A percentile compares a stretch with the other conserved stretches of the same genome.
Evolutionary conservation across 2,113 vertebrate species (phyloP).

Genomic region (western clawed frog (Xenopus tropicalis)): DNA sequence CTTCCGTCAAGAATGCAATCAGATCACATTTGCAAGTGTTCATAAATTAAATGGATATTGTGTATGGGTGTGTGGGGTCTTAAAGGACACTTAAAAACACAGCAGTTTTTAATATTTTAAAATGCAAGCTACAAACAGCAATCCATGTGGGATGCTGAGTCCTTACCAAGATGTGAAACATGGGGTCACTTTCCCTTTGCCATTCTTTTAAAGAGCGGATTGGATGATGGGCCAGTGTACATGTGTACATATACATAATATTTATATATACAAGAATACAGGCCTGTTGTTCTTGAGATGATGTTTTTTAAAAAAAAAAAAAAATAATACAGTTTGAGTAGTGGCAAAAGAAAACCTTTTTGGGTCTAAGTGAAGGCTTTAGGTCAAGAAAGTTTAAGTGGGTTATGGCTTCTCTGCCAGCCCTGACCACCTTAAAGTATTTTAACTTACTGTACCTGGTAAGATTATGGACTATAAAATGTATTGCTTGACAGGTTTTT

Average conservation of each 20-base stretch:
- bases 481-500: background rate
- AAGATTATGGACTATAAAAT: background rate
- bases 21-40: background rate
- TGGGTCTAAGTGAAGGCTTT: background rate
- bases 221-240: slow-evolving; percentile 9
- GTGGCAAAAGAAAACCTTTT: background rate
- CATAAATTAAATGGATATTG: background rate
- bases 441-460: background rate
- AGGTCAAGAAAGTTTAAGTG: background rate
- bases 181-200: background rate
- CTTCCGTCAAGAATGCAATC: slow-evolving; percentile 11
- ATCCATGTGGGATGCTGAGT: background rate
- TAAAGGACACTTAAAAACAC: background rate
- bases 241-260: slow-evolving; percentile 32
- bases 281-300: slow-evolving; percentile 27
- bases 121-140: background rate
- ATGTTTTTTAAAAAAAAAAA: slow-evolving; percentile 30
- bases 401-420: background rate
- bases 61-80: background rate
- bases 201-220: slow-evolving; percentile 37
- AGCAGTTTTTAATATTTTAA: background rate
- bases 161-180: background rate
- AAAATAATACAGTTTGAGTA: slow-evolving; percentile 10
- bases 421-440: background rate
- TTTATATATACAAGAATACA: slow-evolving; percentile 19